Evolutionary conservation across 2,888 invertebrate genomes (phyloP).

Genomic region (Cremastinae sp.): DNA sequence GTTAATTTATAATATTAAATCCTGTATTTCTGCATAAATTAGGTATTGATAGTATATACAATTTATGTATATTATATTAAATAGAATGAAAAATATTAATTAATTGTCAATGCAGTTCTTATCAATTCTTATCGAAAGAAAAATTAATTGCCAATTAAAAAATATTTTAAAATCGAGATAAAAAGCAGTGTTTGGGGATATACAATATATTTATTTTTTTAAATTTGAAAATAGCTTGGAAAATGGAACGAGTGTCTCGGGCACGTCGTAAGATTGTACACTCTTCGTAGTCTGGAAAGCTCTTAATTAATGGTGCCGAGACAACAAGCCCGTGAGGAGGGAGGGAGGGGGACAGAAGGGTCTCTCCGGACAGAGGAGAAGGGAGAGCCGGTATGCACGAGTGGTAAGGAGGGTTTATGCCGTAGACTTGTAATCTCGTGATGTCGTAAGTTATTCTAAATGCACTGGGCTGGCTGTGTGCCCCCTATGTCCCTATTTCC

Average conservation of each 20-base stretch:
- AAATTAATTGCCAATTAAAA: too few relatives aligned
- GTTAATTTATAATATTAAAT: too few relatives aligned
- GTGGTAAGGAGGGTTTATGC: slow-evolving; percentile 76
- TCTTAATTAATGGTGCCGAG: slow-evolving; percentile 77
- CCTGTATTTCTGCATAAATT: too few relatives aligned
- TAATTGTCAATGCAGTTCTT: too few relatives aligned
- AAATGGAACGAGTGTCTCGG: slow-evolving; percentile 60
- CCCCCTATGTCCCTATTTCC: slow-evolving; percentile 13
- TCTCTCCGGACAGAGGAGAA: slow-evolving; percentile 39
- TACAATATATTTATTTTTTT: slow-evolving; percentile 25
- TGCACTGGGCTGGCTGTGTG: slow-evolving; percentile 74
- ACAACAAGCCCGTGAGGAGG: slow-evolving; percentile 42
- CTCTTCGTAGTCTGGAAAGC: slow-evolving; percentile 75
- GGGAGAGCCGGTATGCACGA: slow-evolving; percentile 58
- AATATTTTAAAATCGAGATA: too few relatives aligned
- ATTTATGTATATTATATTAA: too few relatives aligned
- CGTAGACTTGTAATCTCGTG: slow-evolving; percentile 79
- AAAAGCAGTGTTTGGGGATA: slow-evolving; percentile 20
- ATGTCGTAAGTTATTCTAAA: slow-evolving; percentile 80
- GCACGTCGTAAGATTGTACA: slow-evolving; percentile 71
- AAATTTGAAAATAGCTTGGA: slow-evolving; percentile 14
- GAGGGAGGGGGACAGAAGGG: slow-evolving; percentile 60
- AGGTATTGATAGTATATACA: too few relatives aligned
- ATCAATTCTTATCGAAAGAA: too few relatives aligned
- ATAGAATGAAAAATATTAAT: too few relatives aligned